Base-by-base conservation (phyloP, 2,113 vertebrate genomes). In the Oncorhynchus gorbuscha region DNA sequence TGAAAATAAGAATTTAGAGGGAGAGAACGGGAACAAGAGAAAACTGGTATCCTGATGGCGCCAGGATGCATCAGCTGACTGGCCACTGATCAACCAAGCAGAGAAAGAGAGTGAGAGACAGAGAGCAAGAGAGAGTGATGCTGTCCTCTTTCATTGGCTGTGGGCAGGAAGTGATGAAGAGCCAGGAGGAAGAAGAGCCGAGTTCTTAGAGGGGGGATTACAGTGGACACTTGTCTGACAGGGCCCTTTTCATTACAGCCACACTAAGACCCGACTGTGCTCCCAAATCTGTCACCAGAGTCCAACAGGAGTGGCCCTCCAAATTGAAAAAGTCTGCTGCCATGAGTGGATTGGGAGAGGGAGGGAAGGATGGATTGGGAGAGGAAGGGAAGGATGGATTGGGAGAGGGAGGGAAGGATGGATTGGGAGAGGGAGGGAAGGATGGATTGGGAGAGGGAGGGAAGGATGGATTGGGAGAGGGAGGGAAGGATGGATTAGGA, bases 281-380 rank as follows among this genome's bases (percentile, higher is more conserved):
- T 81, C 78, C 77, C 74, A 90, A 89, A 92, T 90, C 88, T 91
- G 89, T 90, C 89, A 90, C 87, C 83, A 86, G 82, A 83, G 81
- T 90, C 81, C 86, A 82, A 80, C 85, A 88, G 76, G 85, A 89
- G 85, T 83, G 86, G 86, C 84, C 85, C 78, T 87, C 80, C 86
- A 92, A 90, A 92, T 79, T 83, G 79, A 92, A 93, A 90, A 92
- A 88, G 86, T 88, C 89, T 89, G 87, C 79, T 75, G 78, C 76
- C 85, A 90, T 68, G 48, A 18, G 49, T 16, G 49, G 70, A 55
- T n/a, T 55, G 65, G 51, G 74, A 20, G 16, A n/a, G 24, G 18
- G 22, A 28, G 65, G 20, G 74, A 30, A 6, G 49, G 18, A 55
- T 11, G 13, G 51, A 24, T 5, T 39, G 3, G 51, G 74, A 20